phyloP scores from a whole-genome alignment of 2,888 invertebrate genomes.

The Orchesella flavescens region DNA sequence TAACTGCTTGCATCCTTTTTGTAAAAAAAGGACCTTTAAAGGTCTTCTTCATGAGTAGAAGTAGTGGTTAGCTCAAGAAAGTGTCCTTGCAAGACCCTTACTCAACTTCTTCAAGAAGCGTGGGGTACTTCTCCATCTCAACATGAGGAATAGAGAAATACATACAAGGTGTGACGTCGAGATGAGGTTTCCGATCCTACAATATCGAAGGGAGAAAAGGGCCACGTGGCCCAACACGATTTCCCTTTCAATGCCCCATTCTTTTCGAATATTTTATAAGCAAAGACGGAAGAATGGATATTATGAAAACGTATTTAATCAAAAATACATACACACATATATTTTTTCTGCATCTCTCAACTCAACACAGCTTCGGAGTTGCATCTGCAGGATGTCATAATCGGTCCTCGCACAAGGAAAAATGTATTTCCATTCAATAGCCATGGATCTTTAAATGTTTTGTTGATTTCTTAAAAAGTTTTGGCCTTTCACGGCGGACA shows the following conservation, averaged over 20 bases:
- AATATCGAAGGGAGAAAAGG: background rate
- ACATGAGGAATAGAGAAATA: no score
- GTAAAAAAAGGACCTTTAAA: constrained; percentile 22
- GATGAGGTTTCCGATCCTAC: background rate
- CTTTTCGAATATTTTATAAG: constrained; percentile 22
- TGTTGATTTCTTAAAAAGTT: constrained; percentile 5
- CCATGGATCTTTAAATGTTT: constrained; percentile 28
- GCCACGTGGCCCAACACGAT: constrained; percentile 52
- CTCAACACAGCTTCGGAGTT: constrained; percentile 3
- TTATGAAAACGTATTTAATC: constrained; percentile 7
- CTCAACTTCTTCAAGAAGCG: background rate
- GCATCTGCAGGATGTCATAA: constrained; percentile 18
- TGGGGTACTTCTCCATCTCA: background rate
- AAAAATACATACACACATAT: constrained; percentile 29
- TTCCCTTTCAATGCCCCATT: constrained; percentile 32
- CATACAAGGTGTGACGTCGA: constrained; percentile 39
- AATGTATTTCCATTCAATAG: constrained; percentile 23
- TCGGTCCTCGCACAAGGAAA: background rate
- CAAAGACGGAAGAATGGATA: background rate
- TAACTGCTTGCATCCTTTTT: constrained; percentile 23
- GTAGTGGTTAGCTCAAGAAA: constrained; percentile 9
- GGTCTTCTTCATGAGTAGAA: background rate
- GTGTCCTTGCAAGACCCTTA: constrained; percentile 43
- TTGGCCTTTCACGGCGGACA: background rate
- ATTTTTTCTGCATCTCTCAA: constrained; percentile 17